Base-by-base conservation (phyloP, 2,888 invertebrate genomes). In the Ceraclea dissimilis region DNA sequence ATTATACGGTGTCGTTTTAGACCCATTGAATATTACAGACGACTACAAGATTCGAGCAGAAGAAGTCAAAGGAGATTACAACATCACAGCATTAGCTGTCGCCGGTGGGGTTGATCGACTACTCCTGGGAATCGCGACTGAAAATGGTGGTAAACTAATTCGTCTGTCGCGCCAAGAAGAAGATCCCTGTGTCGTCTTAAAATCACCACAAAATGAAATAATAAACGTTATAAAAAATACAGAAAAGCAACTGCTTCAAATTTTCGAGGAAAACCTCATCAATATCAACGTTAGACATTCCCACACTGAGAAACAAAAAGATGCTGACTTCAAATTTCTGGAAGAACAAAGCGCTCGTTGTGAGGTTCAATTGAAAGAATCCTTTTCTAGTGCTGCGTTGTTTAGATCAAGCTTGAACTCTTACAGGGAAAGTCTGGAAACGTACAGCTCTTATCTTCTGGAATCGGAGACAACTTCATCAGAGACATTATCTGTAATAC, bases 31-130 rank as follows among this genome's bases (percentile, higher is more conserved):
- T 1, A 54, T 57, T n/a, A 53, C n/a, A 2, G 19, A 57, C n/a
- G 51, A 51, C 16, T n/a, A n/a, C n/a, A 57, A 57, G 26, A 20
- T 57, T 10, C 21, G 21, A 2, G 53, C 57, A 2, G 57, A 57
- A 21, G 17, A 46, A n/a, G 57, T 57, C 2, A 50, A 50, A 20
- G 57, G 50, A 34, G 53, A 39, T 19, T 49, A 51, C 17, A 50
- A 44, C 22, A 51, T 57, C 20, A 57, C 57, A n/a, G 57, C 53
- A 5, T 34, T 57, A 31, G 57, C 57, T 2, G 57, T 54, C 2
- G 52, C 53, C 20, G 53, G 53, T 1, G 51, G 51, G 6, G n/a
- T 57, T 4, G 31, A 57, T 8, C 49, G 22, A 21, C 19, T 57
- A n/a, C 22, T 57, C 33, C 31, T 57, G 2, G 57, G 57, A 26